Conservation (phyloP, 2,797 vertebrate species). For the Setipinna tenuifilis region DNA sequence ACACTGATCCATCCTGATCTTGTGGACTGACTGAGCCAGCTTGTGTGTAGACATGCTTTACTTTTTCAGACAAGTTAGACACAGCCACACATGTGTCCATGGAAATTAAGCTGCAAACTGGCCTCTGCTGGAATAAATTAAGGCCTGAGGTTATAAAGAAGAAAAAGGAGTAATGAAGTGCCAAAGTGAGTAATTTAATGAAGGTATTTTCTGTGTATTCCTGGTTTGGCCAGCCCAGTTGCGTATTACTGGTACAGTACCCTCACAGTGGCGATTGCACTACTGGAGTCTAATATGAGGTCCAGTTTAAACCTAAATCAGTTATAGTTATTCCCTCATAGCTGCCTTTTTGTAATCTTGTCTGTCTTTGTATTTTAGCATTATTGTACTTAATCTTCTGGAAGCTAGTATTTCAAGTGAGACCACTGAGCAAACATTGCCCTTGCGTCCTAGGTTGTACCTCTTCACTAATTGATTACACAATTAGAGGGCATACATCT, state of each 20-base stretch:
- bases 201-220: neutral
- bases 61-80: neutral
- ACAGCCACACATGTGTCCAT: neutral
- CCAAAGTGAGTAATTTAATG: neutral
- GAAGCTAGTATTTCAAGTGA: neutral
- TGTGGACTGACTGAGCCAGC: neutral
- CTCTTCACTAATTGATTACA: conserved; percentile 2
- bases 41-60: neutral
- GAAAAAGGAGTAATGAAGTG: neutral
- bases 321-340: neutral
- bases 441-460: neutral
- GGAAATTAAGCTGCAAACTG: neutral
- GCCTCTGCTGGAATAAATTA: neutral
- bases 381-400: neutral
- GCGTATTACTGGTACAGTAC: neutral
- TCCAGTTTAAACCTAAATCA: neutral
- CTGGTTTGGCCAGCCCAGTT: neutral
- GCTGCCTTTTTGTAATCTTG: neutral
- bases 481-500: neutral
- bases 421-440: neutral
- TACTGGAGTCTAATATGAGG: neutral
- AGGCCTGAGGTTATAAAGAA: neutral
- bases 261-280: neutral
- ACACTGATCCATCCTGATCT: conserved; percentile 40
- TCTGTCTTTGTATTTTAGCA: neutral